These are phyloP conservation scores for Astropecten irregularis DNA, from an alignment of 53 echinoderm and acorn worm species.

Conservation along the genomic window DNA sequence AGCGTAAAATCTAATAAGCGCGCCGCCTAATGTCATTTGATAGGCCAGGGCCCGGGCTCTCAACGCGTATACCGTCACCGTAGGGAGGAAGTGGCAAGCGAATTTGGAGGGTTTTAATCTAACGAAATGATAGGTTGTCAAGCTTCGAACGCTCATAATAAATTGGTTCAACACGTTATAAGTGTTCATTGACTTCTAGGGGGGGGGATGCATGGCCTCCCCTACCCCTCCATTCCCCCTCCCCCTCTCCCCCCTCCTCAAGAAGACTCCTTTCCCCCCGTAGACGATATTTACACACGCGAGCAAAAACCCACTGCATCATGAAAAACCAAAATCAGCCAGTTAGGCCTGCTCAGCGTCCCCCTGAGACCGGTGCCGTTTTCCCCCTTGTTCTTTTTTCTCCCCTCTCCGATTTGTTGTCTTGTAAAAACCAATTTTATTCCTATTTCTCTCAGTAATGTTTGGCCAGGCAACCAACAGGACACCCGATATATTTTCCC, in stretches of 20 bases:
- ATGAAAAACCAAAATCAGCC: no score
- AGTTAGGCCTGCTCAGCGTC: no score
- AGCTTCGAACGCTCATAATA: constrained; percentile 51
- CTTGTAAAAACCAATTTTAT: constrained; percentile 3
- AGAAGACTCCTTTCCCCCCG: not conserved
- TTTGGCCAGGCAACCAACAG: not conserved
- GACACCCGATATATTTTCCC: not conserved
- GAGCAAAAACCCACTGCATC: constrained; percentile 3
- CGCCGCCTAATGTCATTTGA: constrained; percentile 51
- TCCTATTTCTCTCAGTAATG: not conserved
- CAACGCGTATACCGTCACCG: not conserved
- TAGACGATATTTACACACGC: constrained; percentile 27
- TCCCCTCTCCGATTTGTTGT: not conserved
- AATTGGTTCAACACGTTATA: constrained; percentile 63
- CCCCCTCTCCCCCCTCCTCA: no score
- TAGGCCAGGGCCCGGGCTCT: constrained; percentile 13
- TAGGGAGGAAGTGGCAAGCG: constrained; percentile 8
- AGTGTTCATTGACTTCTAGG: constrained; percentile 56
- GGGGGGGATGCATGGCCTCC: not conserved
- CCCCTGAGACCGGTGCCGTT: no score
- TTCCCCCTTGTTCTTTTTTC: not conserved
- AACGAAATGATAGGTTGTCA: constrained; percentile 59
- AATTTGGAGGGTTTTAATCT: constrained; percentile 58
- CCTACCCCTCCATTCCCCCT: no score
- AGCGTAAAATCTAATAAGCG: constrained; percentile 48